Evolutionary conservation across 1,140 invertebrate species (phyloP).

Genomic region (Drosophila oshimai): DNA sequence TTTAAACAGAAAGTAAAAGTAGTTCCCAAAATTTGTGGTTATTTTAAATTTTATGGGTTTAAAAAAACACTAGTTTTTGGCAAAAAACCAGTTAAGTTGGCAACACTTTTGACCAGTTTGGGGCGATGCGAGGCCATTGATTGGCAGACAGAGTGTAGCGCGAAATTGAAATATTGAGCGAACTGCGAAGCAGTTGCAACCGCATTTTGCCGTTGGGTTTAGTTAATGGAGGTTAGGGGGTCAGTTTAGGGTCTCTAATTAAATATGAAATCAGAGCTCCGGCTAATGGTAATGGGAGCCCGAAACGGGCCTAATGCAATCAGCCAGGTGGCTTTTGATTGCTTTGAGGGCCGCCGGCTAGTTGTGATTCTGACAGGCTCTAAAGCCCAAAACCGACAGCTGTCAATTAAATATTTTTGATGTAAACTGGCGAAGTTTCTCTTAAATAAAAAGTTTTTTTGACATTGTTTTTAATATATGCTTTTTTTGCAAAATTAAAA

Average conservation of each 20-base stretch:
- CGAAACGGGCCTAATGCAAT: conserved; percentile 16
- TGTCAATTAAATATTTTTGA: not conserved
- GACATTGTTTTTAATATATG: not conserved
- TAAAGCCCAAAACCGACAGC: not conserved
- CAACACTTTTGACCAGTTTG: conserved; percentile 16
- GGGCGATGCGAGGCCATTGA: conserved; percentile 49
- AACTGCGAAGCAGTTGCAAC: conserved; percentile 56
- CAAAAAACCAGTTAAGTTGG: not conserved
- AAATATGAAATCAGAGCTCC: conserved; percentile 48
- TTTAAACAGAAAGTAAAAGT: not conserved
- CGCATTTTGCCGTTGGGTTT: conserved; percentile 13
- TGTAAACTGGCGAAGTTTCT: not conserved
- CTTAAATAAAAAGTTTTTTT: no score
- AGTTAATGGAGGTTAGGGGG: conserved; percentile 25
- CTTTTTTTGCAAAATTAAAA: no score
- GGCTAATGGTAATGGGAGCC: conserved; percentile 14
- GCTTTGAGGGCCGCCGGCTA: not conserved
- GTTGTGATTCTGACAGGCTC: not conserved
- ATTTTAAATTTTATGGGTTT: not conserved
- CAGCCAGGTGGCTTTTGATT: conserved; percentile 1
- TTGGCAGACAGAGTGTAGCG: conserved; percentile 62
- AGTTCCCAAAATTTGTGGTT: not conserved
- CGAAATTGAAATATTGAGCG: conserved; percentile 75
- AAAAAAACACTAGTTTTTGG: not conserved
- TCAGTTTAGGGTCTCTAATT: conserved; percentile 33